phyloP scores from a whole-genome alignment of 1,140 invertebrate species.

The Babylonia areolata region DNA sequence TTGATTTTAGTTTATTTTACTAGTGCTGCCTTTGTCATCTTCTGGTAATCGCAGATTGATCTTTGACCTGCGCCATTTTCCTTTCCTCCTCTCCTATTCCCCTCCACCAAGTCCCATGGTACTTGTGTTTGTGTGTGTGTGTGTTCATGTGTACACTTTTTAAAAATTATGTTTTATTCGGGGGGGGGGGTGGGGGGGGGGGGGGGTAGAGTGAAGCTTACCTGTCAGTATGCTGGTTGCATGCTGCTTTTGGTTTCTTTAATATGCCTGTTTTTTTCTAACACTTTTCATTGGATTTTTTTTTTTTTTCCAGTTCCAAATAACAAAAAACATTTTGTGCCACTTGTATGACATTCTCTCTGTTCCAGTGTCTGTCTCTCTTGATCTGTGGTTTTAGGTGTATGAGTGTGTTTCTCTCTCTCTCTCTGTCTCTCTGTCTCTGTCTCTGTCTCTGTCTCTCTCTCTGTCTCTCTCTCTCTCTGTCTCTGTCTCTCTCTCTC shows the following conservation, averaged over 20 bases:
- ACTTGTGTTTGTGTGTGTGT: too few species aligned
- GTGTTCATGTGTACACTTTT: too few species aligned
- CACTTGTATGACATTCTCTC: too few species aligned
- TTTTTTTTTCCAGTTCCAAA: not conserved
- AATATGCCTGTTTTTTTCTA: constrained; percentile 8
- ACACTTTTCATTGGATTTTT: not conserved
- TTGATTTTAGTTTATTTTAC: too few species aligned
- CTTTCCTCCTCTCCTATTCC: too few species aligned
- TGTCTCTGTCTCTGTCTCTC: not conserved
- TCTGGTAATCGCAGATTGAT: too few species aligned
- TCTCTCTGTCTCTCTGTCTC: not conserved
- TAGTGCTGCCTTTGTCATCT: too few species aligned
- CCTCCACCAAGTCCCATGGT: too few species aligned
- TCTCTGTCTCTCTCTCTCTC: not conserved
- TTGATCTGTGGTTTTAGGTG: not conserved
- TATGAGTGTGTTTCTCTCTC: not conserved
- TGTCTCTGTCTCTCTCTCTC: not conserved
- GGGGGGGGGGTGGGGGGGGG: too few species aligned
- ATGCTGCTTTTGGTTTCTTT: not conserved
- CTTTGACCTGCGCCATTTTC: too few species aligned
- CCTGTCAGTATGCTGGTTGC: not conserved
- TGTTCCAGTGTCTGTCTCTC: not conserved
- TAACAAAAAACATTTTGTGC: not conserved
- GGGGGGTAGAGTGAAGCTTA: too few species aligned
- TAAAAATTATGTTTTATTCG: too few species aligned